Evolutionary conservation across 2,888 invertebrate genomes (phyloP).

Genomic region (Sphaerophoria rueppellii): DNA sequence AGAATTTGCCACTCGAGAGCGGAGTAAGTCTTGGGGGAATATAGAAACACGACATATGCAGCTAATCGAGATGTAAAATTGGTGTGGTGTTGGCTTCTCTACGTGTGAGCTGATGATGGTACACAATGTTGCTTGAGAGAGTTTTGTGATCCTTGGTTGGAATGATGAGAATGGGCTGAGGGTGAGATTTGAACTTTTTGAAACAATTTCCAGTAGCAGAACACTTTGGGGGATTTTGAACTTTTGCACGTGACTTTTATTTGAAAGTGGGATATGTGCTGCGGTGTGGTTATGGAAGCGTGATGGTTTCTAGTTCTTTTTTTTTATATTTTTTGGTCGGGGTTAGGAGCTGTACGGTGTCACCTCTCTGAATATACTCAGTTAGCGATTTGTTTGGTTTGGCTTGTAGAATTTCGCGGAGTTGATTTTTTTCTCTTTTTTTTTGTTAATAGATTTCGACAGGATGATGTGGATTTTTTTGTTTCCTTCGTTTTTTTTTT

Average conservation of each 20-base stretch:
- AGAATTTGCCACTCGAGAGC: constrained; percentile 27
- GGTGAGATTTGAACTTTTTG: constrained; percentile 50
- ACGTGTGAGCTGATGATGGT: not conserved
- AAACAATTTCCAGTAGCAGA: constrained; percentile 39
- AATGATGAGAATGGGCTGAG: constrained; percentile 16
- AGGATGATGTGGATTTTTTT: constrained; percentile 46
- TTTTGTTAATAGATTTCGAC: constrained; percentile 27
- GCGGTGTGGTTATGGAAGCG: constrained; percentile 11
- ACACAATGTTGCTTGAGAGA: not conserved
- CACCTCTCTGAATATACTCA: constrained; percentile 19
- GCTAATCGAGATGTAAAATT: constrained; percentile 62
- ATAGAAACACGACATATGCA: constrained; percentile 7
- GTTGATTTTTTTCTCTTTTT: not conserved
- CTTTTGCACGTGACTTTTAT: constrained; percentile 69
- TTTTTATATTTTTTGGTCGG: not conserved
- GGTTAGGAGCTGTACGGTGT: constrained; percentile 30
- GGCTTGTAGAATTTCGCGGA: constrained; percentile 29
- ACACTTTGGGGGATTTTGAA: constrained; percentile 64
- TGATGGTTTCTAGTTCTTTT: constrained; percentile 6
- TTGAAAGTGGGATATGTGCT: constrained; percentile 48
- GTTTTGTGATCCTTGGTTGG: not conserved
- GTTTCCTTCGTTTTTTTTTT: constrained; percentile 17
- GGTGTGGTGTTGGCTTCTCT: not conserved
- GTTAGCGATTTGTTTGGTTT: constrained; percentile 59
- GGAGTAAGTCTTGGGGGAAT: not conserved